Percentiles rank a stretch among this genome's conserved stretches.
Conservation (phyloP, 2,113 vertebrate genomes). For the Ovis canadensis region DNA sequence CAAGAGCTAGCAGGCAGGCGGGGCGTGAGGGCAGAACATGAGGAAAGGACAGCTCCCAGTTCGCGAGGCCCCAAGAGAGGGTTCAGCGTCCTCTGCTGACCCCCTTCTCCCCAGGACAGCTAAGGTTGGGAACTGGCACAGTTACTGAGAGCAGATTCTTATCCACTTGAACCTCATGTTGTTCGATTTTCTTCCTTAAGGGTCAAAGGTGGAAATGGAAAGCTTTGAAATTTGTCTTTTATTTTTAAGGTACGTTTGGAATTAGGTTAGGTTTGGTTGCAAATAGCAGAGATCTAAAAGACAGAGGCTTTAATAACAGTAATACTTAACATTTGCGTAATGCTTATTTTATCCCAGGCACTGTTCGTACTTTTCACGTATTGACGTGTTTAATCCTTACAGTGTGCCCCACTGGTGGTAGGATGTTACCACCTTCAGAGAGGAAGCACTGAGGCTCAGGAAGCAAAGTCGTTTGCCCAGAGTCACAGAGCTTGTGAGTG, state of each 20-base stretch:
- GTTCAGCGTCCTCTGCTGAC: neutral
- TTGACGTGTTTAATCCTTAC: neutral
- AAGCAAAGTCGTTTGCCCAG: neutral
- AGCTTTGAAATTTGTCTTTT: neutral
- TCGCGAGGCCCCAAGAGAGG: rapidly evolving
- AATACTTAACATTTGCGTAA: neutral
- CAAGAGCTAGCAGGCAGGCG: neutral
- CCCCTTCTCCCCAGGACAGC: neutral
- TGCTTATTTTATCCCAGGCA: neutral
- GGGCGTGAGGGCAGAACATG: neutral
- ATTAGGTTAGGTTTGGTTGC: neutral
- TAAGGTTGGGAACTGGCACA: neutral
- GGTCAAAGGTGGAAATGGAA: neutral
- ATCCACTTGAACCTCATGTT: too few relatives aligned
- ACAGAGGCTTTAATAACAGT: neutral
- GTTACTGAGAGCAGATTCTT: neutral
- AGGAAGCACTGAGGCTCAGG: neutral
- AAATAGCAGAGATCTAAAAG: neutral
- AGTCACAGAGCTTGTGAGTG: neutral
- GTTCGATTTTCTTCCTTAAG: neutral
- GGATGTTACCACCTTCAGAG: neutral
- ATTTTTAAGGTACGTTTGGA: neutral
- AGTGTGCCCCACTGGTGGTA: neutral
- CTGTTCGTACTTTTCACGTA: neutral
- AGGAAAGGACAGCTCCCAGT: neutral